phyloP scores from a whole-genome alignment of 2,797 vertebrate genomes.

The Geotrypetes seraphini region DNA sequence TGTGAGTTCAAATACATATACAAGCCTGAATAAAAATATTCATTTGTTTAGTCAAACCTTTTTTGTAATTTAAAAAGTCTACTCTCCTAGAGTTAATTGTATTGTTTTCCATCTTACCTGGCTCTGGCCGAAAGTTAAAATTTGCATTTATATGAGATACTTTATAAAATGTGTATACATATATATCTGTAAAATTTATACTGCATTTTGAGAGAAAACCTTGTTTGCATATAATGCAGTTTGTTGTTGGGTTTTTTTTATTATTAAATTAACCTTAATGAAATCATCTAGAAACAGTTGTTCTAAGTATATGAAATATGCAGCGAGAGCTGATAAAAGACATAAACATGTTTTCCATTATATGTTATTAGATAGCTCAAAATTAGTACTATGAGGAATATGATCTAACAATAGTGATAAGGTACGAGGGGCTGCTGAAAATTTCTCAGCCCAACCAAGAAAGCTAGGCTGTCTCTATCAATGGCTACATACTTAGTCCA shows the following conservation, averaged over 20 bases:
- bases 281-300: conserved; percentile 77
- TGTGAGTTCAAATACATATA: conserved; percentile 31
- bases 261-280: conserved; percentile 75
- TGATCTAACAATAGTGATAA: no score
- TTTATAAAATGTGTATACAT: conserved; percentile 76
- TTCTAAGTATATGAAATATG: conserved; percentile 75
- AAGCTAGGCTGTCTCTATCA: no score
- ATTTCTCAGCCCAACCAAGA: no score
- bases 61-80: conserved; percentile 48
- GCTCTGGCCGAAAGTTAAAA: conserved; percentile 73
- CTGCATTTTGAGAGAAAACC: conserved; percentile 71
- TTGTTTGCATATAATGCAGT: conserved; percentile 74
- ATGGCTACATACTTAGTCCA: no score
- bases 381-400: conserved; percentile 72
- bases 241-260: no score
- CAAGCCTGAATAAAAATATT: conserved; percentile 37
- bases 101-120: conserved; percentile 70
- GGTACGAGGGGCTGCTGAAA: no score
- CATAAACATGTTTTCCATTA: conserved; percentile 73
- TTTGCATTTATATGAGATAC: conserved; percentile 78
- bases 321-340: conserved; percentile 58
- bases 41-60: conserved; percentile 29
- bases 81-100: conserved; percentile 65
- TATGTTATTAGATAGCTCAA: conserved; percentile 73
- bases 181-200: conserved; percentile 74